Evolutionary conservation across 2,797 vertebrate species (phyloP).

Genomic region (Spinibarbus caldwelli): DNA sequence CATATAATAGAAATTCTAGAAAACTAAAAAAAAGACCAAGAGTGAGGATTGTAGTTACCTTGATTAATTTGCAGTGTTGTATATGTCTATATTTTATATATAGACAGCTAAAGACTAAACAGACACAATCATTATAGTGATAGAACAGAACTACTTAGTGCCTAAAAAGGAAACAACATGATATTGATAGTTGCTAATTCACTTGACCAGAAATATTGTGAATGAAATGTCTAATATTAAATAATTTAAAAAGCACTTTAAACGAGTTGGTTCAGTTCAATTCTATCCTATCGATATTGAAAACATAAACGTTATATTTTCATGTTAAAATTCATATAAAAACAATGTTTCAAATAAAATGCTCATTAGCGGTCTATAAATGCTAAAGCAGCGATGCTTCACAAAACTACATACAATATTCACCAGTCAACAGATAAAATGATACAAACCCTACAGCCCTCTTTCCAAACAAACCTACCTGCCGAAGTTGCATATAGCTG

Average conservation of each 20-base stretch:
- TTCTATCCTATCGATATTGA: background rate
- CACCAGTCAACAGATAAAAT: slow-evolving; percentile 27
- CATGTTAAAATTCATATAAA: slow-evolving; percentile 49
- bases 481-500: slow-evolving; percentile 57
- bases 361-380: slow-evolving; percentile 8
- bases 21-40: background rate
- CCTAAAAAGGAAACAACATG: background rate
- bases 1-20: background rate
- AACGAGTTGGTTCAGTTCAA: background rate
- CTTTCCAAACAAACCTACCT: slow-evolving; percentile 23
- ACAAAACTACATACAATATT: slow-evolving; percentile 28
- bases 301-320: background rate
- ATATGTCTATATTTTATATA: background rate
- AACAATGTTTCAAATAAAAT: slow-evolving; percentile 23
- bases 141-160: background rate
- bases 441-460: slow-evolving; percentile 22
- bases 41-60: slow-evolving; percentile 1
- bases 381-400: background rate
- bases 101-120: slow-evolving; percentile 1
- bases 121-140: background rate
- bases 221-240: slow-evolving; percentile 45
- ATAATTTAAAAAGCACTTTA: slow-evolving; percentile 32
- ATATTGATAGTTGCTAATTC: background rate
- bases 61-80: background rate
- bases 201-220: slow-evolving; percentile 11